Conservation (phyloP, 2,888 invertebrate species). For the Sussaba pulchella region DNA sequence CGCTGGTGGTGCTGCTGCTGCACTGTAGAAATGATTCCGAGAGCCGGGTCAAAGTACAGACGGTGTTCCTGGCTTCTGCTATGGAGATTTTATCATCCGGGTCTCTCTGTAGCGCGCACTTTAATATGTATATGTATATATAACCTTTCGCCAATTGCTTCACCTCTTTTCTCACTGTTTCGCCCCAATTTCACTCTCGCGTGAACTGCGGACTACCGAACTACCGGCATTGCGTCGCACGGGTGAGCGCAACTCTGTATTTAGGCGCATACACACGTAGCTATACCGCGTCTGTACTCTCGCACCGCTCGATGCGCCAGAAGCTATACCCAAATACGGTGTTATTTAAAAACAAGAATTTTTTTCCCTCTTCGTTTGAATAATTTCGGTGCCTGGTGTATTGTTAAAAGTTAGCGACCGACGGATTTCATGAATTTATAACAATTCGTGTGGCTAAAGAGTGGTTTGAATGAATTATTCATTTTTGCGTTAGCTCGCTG, state of each 20-base stretch:
- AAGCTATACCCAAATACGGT: background rate
- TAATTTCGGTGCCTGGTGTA: background rate
- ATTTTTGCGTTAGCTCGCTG: background rate
- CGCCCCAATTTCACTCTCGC: conserved; percentile 22
- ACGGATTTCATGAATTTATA: conserved; percentile 6
- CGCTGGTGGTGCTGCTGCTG: background rate
- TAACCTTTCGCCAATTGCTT: conserved; percentile 46
- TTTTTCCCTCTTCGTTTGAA: background rate
- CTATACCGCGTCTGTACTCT: too few relatives aligned
- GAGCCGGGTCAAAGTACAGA: background rate
- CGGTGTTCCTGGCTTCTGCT: conserved; percentile 16
- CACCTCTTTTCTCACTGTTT: conserved; percentile 32
- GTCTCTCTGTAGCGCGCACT: background rate
- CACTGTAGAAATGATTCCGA: conserved; percentile 36
- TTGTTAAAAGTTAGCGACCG: conserved; percentile 2
- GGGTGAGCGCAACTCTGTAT: background rate
- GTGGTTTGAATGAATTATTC: background rate
- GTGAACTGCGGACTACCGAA: background rate
- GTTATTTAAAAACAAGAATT: conserved; percentile 14
- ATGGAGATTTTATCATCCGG: conserved; percentile 19
- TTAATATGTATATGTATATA: conserved; percentile 17
- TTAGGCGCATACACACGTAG: background rate
- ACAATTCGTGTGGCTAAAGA: background rate
- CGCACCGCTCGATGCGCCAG: too few relatives aligned
- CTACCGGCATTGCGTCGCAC: background rate